Evolutionary conservation across 2,113 vertebrate species (phyloP).

Genomic region (Ursus arctos): DNA sequence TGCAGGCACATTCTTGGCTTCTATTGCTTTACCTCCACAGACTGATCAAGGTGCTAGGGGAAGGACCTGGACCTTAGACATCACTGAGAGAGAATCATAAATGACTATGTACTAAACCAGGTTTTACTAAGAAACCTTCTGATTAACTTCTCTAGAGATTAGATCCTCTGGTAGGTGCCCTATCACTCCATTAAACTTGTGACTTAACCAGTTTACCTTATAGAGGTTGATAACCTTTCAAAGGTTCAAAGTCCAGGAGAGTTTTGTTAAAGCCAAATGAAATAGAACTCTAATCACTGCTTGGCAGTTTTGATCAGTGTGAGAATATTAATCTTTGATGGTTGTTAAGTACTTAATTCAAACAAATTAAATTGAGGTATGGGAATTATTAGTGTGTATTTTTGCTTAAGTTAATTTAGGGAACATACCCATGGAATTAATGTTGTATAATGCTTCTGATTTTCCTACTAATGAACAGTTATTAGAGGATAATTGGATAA

Average conservation of each 20-base stretch:
- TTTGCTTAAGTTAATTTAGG: slow-evolving; percentile 55
- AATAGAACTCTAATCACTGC: slow-evolving; percentile 33
- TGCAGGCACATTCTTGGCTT: slow-evolving; percentile 30
- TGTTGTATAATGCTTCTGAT: slow-evolving; percentile 29
- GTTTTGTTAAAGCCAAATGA: slow-evolving; percentile 65
- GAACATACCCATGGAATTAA: slow-evolving; percentile 40
- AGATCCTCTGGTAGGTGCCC: background rate
- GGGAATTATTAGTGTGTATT: slow-evolving; percentile 31
- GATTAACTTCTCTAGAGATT: slow-evolving; percentile 39
- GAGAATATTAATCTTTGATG: slow-evolving; percentile 48
- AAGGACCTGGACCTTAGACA: background rate
- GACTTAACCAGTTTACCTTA: slow-evolving; percentile 47
- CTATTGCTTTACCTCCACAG: background rate
- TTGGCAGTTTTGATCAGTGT: slow-evolving; percentile 47
- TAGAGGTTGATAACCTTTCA: slow-evolving; percentile 30
- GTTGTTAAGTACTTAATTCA: slow-evolving; percentile 57
- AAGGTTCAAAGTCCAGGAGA: slow-evolving; percentile 61
- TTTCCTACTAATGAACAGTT: slow-evolving; percentile 54
- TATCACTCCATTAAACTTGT: slow-evolving; percentile 55
- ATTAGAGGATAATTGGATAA: slow-evolving; percentile 49
- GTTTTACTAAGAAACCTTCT: slow-evolving; percentile 47
- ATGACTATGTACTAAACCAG: background rate
- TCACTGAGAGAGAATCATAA: background rate
- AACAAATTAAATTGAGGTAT: slow-evolving; percentile 52
- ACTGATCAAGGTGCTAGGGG: background rate